These are phyloP conservation scores for Montipora cactus DNA, from an alignment of 64 coral and sea anemone genomes.

Conservation along the genomic window DNA sequence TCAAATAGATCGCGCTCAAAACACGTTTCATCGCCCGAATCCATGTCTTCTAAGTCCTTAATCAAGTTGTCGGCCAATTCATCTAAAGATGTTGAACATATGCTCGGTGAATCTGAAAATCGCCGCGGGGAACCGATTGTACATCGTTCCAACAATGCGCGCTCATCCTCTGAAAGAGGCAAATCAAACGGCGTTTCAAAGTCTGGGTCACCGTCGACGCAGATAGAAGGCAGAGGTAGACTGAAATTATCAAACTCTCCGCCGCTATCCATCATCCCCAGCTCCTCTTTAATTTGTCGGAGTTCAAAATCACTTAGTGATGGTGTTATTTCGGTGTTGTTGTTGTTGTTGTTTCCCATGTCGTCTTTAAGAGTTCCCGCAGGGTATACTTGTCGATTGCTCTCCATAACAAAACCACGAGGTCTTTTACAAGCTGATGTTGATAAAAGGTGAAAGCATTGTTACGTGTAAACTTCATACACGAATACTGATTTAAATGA, in stretches of 20 bases:
- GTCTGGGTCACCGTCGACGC: constrained; percentile 37
- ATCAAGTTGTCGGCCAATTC: constrained; percentile 87
- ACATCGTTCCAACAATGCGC: constrained; percentile 77
- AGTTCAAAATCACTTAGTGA: constrained; percentile 80
- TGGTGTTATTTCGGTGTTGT: constrained; percentile 34
- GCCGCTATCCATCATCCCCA: constrained; percentile 76
- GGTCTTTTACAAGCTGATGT: neutral
- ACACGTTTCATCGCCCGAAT: neutral
- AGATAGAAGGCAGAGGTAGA: constrained; percentile 31
- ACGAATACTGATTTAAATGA: neutral
- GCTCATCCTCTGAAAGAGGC: constrained; percentile 83
- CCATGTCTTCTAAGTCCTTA: constrained; percentile 73
- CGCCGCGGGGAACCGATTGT: constrained; percentile 77
- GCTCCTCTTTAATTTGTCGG: constrained; percentile 80
- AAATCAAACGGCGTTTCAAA: constrained; percentile 81
- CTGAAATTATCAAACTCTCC: constrained; percentile 43
- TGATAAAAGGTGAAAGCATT: constrained; percentile 2
- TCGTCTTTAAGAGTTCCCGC: constrained; percentile 11
- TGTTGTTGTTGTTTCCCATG: neutral
- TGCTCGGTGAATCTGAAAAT: constrained; percentile 61
- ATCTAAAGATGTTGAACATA: constrained; percentile 82
- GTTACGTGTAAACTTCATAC: neutral
- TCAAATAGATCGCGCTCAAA: neutral
- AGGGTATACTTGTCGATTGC: neutral
- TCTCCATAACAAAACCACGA: neutral